Evolutionary conservation across 2,797 vertebrate genomes (phyloP), one percentile per base, ranked within the genome.

Genomic region (Todus mexicanus): DNA sequence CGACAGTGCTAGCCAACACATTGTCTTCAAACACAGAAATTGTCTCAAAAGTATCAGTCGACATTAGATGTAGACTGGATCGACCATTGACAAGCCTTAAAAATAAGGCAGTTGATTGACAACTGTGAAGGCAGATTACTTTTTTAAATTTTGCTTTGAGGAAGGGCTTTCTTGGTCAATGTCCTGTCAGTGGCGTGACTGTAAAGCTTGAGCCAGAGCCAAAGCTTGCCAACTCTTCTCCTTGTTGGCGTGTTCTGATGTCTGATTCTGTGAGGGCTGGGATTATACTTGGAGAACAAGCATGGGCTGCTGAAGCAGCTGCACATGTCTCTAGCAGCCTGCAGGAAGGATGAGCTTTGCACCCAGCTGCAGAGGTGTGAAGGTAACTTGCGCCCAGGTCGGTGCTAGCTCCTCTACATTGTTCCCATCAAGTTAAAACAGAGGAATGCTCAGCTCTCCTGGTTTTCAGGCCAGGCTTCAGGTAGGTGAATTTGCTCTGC

Each of bases 1-100:
- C 0, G 2, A 64, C 1, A 1, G 45, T 0, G 5, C 38, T 68
- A 84, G 37, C 20, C 60, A 84, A 48, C 50, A 57, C 5, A 6
- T 21, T 33, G 31, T 57, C 65, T 77, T 69, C 66, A 76, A 64
- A 68, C 25, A 54, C 54, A 60, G 65, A 29, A 69, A 38, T 48
- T 64, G n/a, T 50, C 29, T 64, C 66, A 26, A 26, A 73, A 81
- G 35, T 53, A 47, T 53, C 26, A 9, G 50, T 15, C 54, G 80
- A 35, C 77, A 57, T 7, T 71, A 80, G 60, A 48, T 1, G 4
- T 19, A 47, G 60, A 42, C n/a, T 69, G 45, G 35, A 85, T 73
- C 35, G 37, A 69, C 29, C 15, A 40, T 81, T 81, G 56, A 40
- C 6, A 50, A 38, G 16, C 40, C 61, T 59, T 38, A 11, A 66